Base-by-base conservation (phyloP, 2,797 vertebrate species). In the Cyprinodon diabolis region DNA sequence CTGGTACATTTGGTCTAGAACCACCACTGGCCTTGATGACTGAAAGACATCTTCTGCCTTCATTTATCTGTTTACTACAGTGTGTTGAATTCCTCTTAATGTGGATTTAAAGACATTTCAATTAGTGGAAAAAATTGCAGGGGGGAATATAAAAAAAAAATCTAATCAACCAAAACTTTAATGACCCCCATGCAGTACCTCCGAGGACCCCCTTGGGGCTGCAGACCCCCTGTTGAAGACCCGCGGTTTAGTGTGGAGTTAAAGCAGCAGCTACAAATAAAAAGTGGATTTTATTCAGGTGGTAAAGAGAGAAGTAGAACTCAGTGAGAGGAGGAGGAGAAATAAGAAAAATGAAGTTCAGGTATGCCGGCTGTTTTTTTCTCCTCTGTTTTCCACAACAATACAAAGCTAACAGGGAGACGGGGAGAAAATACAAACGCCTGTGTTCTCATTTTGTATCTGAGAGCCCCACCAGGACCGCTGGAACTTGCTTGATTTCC, bases 401-500 rank as follows among this genome's bases (percentile, higher is more conserved):
- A 91, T 87, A 86, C 81, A 90, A 93, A 91, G 91, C 89, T 91
- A 93, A 91, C 91, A 89, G 88, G 79, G 75, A 86, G 81, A 89
- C 86, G 80, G 72, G 84, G 79, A 78, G 76, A 84, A 85, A 92
- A 94, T 90, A 95, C 94, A 92, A 94, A 94, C 86, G 83, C 93
- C 90, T 85, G 89, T 89, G 79, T 87, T 92, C 92, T 92, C 84
- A 90, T 94, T 95, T 94, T 90, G 68, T 87, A 89, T 92, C 87
- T 93, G 93, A 95, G 95, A 94, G 92, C 95, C 94, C 93, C 91
- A 93, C 57, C 91, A 96, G 95, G 94, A 96, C 95, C 90, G 84
- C 93, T 94, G 96, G 95, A 98, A 96, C 96, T 95, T 95, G 90
- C 94, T 90, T 97, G 96, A 97, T 97, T 97, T 98, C 96, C 97